Percentiles rank a stretch among this genome's conserved stretches.
phyloP scores from a whole-genome alignment of 2,888 invertebrate genomes.

The Thecocarcelia acutangulata region DNA sequence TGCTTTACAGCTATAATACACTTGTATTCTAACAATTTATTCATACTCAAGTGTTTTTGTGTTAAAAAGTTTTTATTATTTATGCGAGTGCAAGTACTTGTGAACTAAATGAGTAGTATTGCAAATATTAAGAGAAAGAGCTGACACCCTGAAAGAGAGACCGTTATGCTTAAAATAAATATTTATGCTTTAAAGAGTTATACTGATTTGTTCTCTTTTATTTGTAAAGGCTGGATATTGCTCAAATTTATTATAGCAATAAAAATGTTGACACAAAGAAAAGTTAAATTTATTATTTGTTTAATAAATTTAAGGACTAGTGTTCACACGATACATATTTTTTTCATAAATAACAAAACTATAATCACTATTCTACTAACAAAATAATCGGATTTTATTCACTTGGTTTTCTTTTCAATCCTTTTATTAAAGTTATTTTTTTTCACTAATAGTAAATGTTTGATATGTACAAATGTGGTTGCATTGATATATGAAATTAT shows the following conservation, averaged over 20 bases:
- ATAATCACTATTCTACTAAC: neutral
- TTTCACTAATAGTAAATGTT: too few species aligned
- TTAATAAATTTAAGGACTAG: too few species aligned
- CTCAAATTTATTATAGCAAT: too few species aligned
- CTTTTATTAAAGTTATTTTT: neutral
- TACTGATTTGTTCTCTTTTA: neutral
- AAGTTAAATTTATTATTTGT: too few species aligned
- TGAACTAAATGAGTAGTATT: conserved; percentile 19
- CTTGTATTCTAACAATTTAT: conserved; percentile 46
- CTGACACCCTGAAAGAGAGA: conserved; percentile 30
- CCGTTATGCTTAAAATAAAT: neutral
- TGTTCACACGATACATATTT: too few species aligned
- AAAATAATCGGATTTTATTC: conserved; percentile 17
- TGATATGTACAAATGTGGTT: too few species aligned
- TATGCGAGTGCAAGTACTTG: conserved; percentile 13
- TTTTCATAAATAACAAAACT: neutral
- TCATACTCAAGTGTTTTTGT: conserved; percentile 37
- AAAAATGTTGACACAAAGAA: too few species aligned
- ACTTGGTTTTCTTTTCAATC: neutral
- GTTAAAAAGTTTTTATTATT: conserved; percentile 26
- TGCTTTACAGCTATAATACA: conserved; percentile 39
- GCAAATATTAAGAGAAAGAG: conserved; percentile 27
- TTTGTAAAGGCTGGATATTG: neutral
- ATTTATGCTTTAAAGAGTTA: conserved; percentile 11
- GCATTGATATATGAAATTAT: too few species aligned